phyloP scores from a whole-genome alignment of 2,113 vertebrate genomes.

The Pristiophorus japonicus region DNA sequence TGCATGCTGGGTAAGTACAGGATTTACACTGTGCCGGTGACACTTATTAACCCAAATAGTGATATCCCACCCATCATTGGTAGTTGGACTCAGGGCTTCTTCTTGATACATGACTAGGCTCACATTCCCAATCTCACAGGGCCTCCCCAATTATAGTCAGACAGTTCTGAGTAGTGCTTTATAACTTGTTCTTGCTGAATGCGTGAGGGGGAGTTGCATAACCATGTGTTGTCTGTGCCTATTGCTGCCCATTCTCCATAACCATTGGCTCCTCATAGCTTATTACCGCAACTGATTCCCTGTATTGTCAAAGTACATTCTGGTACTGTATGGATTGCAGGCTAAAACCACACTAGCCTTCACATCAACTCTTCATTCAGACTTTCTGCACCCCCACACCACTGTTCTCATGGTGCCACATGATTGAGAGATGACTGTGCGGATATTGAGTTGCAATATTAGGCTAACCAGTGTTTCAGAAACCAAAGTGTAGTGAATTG shows the following conservation, averaged over 20 bases:
- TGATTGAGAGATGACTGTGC: not conserved
- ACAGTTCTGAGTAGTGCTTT: not conserved
- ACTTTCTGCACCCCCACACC: not conserved
- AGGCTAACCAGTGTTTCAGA: not conserved
- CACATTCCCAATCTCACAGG: not conserved
- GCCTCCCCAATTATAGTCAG: not conserved
- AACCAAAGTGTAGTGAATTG: not conserved
- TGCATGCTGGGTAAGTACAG: not conserved
- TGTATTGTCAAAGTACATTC: not conserved
- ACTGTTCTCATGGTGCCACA: not conserved
- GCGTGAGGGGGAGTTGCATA: not conserved
- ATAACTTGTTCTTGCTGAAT: not conserved
- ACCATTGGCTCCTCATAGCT: not conserved
- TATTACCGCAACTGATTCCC: not conserved
- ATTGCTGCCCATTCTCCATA: not conserved
- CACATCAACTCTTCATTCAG: not conserved
- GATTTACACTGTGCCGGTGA: not conserved
- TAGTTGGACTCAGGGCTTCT: not conserved
- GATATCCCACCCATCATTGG: not conserved
- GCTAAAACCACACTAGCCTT: not conserved
- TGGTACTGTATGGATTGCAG: not conserved
- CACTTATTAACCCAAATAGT: not conserved
- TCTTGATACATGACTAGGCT: not conserved
- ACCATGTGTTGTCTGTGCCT: no score
- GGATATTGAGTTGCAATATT: not conserved